Evolutionary conservation across 2,797 vertebrate genomes (phyloP).

Genomic region (Urosaurus nigricauda): DNA sequence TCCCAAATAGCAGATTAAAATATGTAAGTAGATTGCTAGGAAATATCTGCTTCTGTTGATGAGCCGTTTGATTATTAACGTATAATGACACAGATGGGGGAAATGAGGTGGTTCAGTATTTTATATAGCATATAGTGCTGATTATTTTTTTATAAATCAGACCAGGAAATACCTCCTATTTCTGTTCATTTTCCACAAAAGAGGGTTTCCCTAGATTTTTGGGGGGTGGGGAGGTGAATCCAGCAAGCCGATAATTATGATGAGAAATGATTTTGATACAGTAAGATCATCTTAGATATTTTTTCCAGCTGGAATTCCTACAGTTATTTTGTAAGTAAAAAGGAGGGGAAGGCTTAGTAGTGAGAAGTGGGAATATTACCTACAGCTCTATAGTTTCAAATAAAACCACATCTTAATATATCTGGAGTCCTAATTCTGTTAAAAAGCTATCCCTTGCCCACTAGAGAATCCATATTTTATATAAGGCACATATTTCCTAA

Average conservation of each 20-base stretch:
- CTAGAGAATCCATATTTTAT: conserved; percentile 15
- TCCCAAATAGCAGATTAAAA: conserved; percentile 32
- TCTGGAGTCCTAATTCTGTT: conserved; percentile 59
- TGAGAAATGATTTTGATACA: not conserved
- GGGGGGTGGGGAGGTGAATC: not conserved
- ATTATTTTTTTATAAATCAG: not conserved
- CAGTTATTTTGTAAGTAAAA: not conserved
- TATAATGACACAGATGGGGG: not conserved
- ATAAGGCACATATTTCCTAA: conserved; percentile 43
- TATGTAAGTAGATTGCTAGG: conserved; percentile 16
- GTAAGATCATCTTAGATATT: not conserved
- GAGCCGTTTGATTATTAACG: conserved; percentile 22
- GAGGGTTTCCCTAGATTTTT: not conserved
- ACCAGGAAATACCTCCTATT: not conserved
- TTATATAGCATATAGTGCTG: not conserved
- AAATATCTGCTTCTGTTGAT: conserved; percentile 19
- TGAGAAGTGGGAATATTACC: conserved; percentile 6
- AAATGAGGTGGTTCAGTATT: not conserved
- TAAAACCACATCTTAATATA: conserved; percentile 40
- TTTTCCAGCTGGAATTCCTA: not conserved
- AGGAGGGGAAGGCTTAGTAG: not conserved
- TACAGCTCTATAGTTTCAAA: conserved; percentile 47
- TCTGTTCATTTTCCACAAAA: not conserved
- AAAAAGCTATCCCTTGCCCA: conserved; percentile 43
- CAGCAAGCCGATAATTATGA: not conserved